phyloP scores from a whole-genome alignment of 2,113 vertebrate genomes.

The Cricetomys ansorgei region DNA sequence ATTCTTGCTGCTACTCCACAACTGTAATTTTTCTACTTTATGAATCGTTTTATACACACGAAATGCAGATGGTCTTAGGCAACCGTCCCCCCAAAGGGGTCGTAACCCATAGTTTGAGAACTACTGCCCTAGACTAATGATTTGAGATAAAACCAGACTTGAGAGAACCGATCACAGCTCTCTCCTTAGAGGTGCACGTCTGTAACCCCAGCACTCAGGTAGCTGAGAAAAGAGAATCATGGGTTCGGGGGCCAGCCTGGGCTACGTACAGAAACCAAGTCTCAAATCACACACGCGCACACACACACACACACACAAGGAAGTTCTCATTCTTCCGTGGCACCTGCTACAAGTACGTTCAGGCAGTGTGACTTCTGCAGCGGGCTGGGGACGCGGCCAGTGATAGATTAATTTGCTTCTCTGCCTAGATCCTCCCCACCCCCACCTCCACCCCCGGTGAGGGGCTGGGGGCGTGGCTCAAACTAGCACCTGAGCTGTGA shows the following conservation, averaged over 20 bases:
- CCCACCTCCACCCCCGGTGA: not conserved
- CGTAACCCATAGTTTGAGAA: too few relatives aligned
- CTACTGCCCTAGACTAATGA: too few relatives aligned
- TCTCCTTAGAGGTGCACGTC: not conserved
- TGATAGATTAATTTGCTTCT: not conserved
- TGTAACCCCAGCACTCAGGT: not conserved
- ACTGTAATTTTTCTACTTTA: too few relatives aligned
- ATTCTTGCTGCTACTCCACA: too few relatives aligned
- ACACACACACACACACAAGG: not conserved
- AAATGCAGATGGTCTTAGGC: too few relatives aligned
- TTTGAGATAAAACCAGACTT: not conserved
- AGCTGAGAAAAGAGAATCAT: not conserved
- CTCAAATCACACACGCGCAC: not conserved
- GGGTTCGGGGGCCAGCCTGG: not conserved
- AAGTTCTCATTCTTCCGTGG: not conserved
- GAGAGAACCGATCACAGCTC: not conserved
- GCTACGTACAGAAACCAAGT: not conserved
- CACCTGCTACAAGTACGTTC: not conserved
- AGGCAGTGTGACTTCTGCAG: not conserved
- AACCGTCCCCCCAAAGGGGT: too few relatives aligned
- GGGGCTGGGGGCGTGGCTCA: not conserved
- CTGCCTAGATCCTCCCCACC: not conserved
- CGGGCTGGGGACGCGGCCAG: not conserved
- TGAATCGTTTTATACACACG: too few relatives aligned
- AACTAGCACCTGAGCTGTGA: not conserved